Evolutionary conservation across 2,113 vertebrate species (phyloP).

Genomic region (Tretioscincus oriximinensis): DNA sequence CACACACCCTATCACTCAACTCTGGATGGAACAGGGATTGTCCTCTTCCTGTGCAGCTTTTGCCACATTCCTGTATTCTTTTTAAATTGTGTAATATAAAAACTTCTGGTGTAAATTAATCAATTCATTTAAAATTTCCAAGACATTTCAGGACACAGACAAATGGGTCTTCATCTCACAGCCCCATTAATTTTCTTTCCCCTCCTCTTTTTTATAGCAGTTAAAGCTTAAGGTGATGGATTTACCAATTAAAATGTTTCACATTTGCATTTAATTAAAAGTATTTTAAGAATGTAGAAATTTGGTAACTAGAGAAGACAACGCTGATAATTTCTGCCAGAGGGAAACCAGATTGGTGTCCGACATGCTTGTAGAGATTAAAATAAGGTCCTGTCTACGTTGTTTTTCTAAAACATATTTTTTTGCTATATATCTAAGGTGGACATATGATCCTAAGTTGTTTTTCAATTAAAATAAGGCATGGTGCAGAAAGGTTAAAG

Average conservation of each 20-base stretch:
- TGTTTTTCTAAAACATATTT: not conserved
- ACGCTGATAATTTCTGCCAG: not conserved
- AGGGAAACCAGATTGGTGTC: not conserved
- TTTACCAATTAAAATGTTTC: not conserved
- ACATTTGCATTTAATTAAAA: not conserved
- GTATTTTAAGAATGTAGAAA: not conserved
- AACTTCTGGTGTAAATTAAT: too few species aligned
- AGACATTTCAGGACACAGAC: not conserved
- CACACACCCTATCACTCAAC: too few species aligned
- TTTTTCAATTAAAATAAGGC: too few species aligned
- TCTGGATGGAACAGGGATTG: too few species aligned
- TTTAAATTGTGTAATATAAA: too few species aligned
- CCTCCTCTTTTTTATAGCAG: not conserved
- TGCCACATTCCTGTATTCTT: too few species aligned
- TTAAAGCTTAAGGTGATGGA: not conserved
- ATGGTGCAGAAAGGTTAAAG: too few species aligned
- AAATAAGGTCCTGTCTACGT: too few species aligned
- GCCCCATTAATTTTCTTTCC: not conserved
- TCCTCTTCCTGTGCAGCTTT: too few species aligned
- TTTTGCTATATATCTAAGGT: too few species aligned
- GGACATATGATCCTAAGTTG: too few species aligned
- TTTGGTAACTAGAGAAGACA: not conserved
- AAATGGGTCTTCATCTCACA: not conserved
- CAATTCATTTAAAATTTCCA: not conserved
- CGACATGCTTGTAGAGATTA: not conserved